A percentile compares a stretch with the other conserved stretches of the same genome.
Conservation (phyloP, 2,113 vertebrate species). For the Cranoglanis bouderius region DNA sequence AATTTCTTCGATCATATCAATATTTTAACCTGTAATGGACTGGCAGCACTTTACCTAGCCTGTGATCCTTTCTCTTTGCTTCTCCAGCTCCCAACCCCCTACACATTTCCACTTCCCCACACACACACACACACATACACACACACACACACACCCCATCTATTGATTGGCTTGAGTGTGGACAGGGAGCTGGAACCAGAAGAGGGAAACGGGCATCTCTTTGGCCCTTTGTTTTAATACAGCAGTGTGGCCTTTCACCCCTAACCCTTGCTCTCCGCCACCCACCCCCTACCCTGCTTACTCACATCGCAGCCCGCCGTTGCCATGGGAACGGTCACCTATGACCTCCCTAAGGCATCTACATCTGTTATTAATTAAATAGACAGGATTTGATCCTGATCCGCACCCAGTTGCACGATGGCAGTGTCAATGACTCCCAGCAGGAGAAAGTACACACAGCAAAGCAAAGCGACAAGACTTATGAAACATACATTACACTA, state of each 20-base stretch:
- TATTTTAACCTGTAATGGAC: not conserved
- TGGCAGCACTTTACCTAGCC: not conserved
- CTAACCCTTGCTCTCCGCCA: slow-evolving; percentile 58
- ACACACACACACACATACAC: not conserved
- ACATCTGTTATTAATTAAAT: slow-evolving; percentile 78
- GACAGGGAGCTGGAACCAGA: slow-evolving; percentile 36
- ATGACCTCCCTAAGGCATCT: slow-evolving; percentile 71
- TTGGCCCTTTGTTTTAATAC: slow-evolving; percentile 70
- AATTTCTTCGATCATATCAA: not conserved
- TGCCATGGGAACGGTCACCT: slow-evolving; percentile 71
- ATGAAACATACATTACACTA: not conserved
- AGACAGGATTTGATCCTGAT: slow-evolving; percentile 61
- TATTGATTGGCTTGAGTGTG: slow-evolving; percentile 63
- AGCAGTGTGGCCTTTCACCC: slow-evolving; percentile 62
- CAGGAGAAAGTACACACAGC: slow-evolving; percentile 15
- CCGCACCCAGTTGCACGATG: slow-evolving; percentile 33
- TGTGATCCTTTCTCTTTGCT: slow-evolving; percentile 7
- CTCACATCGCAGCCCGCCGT: slow-evolving; percentile 61
- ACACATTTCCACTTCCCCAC: not conserved
- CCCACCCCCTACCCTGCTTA: slow-evolving; percentile 44
- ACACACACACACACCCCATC: slow-evolving; percentile 29
- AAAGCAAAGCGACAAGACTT: not conserved
- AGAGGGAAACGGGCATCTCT: slow-evolving; percentile 53
- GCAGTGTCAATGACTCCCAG: slow-evolving; percentile 17
- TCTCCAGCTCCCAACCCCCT: slow-evolving; percentile 22